phyloP scores from a whole-genome alignment of 1,140 invertebrate species.

The Conopomorpha cramerella region DNA sequence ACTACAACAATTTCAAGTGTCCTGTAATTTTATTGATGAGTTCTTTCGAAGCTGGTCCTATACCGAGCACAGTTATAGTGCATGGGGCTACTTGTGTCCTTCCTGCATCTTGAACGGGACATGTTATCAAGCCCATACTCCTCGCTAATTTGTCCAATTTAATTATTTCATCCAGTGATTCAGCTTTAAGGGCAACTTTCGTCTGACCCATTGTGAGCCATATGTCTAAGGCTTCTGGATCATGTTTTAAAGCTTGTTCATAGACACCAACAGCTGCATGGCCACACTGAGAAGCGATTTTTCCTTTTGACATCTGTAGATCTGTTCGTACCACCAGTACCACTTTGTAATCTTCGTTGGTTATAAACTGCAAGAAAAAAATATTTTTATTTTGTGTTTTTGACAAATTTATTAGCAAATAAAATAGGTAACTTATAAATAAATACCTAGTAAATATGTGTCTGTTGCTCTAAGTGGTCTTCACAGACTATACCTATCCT shows the following conservation, averaged over 20 bases:
- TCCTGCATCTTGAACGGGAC: constrained; percentile 85
- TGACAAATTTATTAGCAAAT: no score
- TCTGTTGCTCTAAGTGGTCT: no score
- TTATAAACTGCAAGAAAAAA: constrained; percentile 27
- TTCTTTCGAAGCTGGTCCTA: constrained; percentile 81
- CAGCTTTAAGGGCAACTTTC: constrained; percentile 81
- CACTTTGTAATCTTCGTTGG: constrained; percentile 71
- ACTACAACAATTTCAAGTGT: constrained; percentile 85
- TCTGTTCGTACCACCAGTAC: constrained; percentile 88
- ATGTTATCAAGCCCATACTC: constrained; percentile 69
- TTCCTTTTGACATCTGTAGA: constrained; percentile 93
- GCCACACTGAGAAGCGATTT: constrained; percentile 89
- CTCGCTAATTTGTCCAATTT: constrained; percentile 71
- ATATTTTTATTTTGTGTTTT: no score
- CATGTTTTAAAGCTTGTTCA: constrained; percentile 65
- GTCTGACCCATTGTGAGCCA: constrained; percentile 83
- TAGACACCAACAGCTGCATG: constrained; percentile 87
- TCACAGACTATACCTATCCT: no score
- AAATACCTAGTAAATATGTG: no score
- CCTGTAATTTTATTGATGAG: constrained; percentile 84
- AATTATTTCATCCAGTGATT: constrained; percentile 70
- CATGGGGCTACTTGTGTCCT: constrained; percentile 87
- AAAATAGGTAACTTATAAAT: no score
- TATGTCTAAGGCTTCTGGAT: constrained; percentile 66
- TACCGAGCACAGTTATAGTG: constrained; percentile 84